Evolutionary conservation across 2,797 vertebrate species (phyloP).

Genomic region (Myripristis murdjan): DNA sequence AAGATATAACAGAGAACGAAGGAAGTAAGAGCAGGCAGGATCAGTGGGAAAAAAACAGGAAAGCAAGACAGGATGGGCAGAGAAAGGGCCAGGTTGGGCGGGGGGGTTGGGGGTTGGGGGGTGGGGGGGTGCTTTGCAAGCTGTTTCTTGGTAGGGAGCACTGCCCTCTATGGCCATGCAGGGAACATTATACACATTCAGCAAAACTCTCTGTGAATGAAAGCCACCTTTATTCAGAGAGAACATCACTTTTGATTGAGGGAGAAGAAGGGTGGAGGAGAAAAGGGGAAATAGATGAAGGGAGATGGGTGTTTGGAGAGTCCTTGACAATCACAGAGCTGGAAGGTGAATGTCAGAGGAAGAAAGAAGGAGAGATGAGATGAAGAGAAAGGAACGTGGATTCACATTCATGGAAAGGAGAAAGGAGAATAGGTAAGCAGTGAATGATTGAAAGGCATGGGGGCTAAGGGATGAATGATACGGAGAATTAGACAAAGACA

Average conservation of each 20-base stretch:
- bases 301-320: too few relatives aligned
- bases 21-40: too few relatives aligned
- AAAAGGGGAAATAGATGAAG: neutral
- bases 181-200: constrained; percentile 4
- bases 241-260: neutral
- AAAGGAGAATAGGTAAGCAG: neutral
- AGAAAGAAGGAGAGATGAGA: too few relatives aligned
- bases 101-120: too few relatives aligned
- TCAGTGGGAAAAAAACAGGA: neutral
- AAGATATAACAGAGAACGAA: neutral
- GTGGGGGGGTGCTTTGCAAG: too few relatives aligned
- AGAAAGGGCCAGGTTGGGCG: neutral
- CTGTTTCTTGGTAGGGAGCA: neutral
- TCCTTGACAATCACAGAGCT: too few relatives aligned
- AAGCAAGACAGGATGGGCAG: neutral
- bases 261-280: neutral
- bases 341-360: too few relatives aligned
- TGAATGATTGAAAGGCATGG: neutral
- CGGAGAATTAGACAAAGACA: too few relatives aligned
- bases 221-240: neutral
- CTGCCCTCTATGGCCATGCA: constrained; percentile 13
- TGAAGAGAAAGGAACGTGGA: too few relatives aligned
- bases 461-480: neutral
- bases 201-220: constrained; percentile 5
- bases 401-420: neutral